phyloP scores from a whole-genome alignment of 1,140 invertebrate species.

The Drosophila arawakana region DNA sequence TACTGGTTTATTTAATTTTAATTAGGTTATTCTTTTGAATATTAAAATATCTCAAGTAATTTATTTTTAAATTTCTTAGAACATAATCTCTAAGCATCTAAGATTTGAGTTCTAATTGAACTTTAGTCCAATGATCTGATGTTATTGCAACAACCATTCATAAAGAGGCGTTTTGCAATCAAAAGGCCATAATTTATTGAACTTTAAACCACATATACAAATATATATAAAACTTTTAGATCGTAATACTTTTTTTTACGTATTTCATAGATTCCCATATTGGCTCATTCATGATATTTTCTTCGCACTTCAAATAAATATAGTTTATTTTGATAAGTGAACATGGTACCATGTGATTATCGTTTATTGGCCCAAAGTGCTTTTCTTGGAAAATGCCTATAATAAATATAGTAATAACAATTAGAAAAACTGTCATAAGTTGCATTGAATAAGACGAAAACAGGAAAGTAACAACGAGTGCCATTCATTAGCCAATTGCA shows the following conservation, averaged over 20 bases:
- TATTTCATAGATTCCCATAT: conserved; percentile 15
- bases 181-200: not conserved
- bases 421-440: conserved; percentile 63
- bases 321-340: conserved; percentile 31
- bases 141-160: not conserved
- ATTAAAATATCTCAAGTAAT: no score
- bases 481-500: conserved; percentile 71
- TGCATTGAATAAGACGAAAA: conserved; percentile 10
- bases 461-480: conserved; percentile 56
- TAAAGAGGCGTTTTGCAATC: not conserved
- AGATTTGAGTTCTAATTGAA: no score
- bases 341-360: conserved; percentile 33
- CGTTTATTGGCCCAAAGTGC: conserved; percentile 31
- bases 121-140: no score
- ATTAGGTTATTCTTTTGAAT: no score
- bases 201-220: not conserved
- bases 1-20: no score
- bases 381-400: conserved; percentile 35
- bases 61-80: no score
- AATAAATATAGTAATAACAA: conserved; percentile 56
- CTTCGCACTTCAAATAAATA: not conserved
- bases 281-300: conserved; percentile 27
- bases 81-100: no score
- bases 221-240: no score
- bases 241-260: not conserved